Conservation (phyloP, 2,888 invertebrate species). For the Dryadula phaetusa region DNA sequence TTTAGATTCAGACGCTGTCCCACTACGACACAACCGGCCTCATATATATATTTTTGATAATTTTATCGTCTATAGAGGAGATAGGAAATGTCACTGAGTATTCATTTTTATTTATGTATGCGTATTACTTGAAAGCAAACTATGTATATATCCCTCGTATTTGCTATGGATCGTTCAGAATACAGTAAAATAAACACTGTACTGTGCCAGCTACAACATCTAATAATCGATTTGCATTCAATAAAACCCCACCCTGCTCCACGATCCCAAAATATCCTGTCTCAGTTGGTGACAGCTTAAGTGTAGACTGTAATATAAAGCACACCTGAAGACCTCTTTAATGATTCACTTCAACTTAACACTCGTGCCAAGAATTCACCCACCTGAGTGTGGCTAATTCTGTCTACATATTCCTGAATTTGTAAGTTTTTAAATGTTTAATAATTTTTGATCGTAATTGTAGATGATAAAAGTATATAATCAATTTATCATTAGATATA, state of each 20-base stretch:
- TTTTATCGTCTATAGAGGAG: too few relatives aligned
- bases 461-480: not conserved
- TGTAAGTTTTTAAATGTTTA: not conserved
- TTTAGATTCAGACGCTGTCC: too few relatives aligned
- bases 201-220: not conserved
- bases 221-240: not conserved
- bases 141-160: not conserved
- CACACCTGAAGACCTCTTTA: constrained; percentile 29
- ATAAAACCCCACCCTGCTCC: not conserved
- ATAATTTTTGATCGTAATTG: not conserved
- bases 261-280: constrained; percentile 23
- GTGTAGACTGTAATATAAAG: constrained; percentile 27
- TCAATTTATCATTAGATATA: not conserved
- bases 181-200: not conserved
- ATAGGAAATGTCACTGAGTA: too few relatives aligned
- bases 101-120: too few relatives aligned
- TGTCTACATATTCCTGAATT: not conserved
- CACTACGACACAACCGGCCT: too few relatives aligned
- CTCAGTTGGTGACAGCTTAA: constrained; percentile 33
- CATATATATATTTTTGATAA: too few relatives aligned
- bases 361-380: constrained; percentile 29
- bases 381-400: constrained; percentile 11
- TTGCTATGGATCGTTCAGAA: not conserved
- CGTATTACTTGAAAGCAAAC: not conserved
- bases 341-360: constrained; percentile 35